Base-by-base conservation (phyloP, 2,888 invertebrate genomes). In the Polietes domitor region DNA sequence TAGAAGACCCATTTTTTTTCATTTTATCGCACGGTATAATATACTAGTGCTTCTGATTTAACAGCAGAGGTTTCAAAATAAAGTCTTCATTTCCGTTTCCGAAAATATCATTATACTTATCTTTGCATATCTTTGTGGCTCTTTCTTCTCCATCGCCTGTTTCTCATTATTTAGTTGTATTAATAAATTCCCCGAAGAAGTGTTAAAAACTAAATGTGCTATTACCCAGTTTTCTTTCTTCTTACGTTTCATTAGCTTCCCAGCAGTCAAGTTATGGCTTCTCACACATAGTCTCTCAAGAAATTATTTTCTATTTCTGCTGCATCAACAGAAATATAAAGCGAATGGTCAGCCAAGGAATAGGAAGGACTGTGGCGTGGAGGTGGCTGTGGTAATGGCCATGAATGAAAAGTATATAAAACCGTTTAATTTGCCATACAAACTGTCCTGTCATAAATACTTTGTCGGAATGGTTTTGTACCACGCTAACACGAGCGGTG, bases 361-460 rank as follows among this genome's bases (percentile, higher is more conserved):
- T 12, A 58, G 15, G 2, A 47, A 47, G 47, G 1, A 47, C 3
- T n/a, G n/a, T n/a, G 1, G 15, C n/a, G n/a, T n/a, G n/a, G 12
- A n/a, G 47, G n/a, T 12, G n/a, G 2, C 4, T 15, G 47, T n/a
- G 47, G n/a, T 2, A 6, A 47, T 47, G 47, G n/a, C 28, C n/a
- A 61, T 17, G 43, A n/a, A n/a, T n/a, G 43, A 15, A 37, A 5
- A 68, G 68, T 68, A 12, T 24, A 68, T 41, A 21, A 68, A 65
- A 68, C 19, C 43, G 37, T 77, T 80, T 80, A 77, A 72, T 80
- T 80, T 77, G 74, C 80, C 77, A 83, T 80, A 75, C 80, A 83
- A 80, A 75, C 15, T 73, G 26, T 71, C 55, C 63, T 65, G 72
- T 75, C 80, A 80, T 80, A 83, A 83, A 83, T 72, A 78, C 50